phyloP scores from a whole-genome alignment of 1,140 invertebrate genomes.

The Metopolophium dirhodum region DNA sequence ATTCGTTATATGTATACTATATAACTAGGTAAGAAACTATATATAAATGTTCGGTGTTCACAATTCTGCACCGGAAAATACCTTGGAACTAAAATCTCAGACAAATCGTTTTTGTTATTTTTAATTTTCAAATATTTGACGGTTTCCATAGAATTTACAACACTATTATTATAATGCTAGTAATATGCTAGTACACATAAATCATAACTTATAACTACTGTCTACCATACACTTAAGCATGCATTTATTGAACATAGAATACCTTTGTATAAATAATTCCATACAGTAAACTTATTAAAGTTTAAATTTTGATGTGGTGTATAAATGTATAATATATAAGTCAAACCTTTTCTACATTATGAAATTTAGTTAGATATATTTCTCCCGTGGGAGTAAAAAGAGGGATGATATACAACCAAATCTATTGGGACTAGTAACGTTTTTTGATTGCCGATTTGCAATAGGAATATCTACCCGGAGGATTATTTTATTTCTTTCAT shows the following conservation, averaged over 20 bases:
- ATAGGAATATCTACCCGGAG: neutral
- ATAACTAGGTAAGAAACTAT: neutral
- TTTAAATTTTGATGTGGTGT: neutral
- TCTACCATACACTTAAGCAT: neutral
- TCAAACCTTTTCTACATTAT: neutral
- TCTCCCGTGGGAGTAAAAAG: conserved; percentile 22
- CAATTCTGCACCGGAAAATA: neutral
- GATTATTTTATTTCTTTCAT: conserved; percentile 17
- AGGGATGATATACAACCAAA: conserved; percentile 31
- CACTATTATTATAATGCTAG: neutral
- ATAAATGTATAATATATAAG: conserved; percentile 21
- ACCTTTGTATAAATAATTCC: neutral
- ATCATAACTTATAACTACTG: neutral
- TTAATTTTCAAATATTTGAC: neutral
- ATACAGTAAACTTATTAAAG: neutral
- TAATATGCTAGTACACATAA: neutral
- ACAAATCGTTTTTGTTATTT: neutral
- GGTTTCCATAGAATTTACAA: neutral
- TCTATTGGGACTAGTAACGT: conserved; percentile 15
- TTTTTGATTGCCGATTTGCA: conserved; percentile 43
- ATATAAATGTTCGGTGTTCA: neutral
- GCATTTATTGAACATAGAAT: neutral
- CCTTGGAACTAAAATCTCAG: neutral
- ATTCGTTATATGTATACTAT: too few species aligned
- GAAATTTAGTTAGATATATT: conserved; percentile 48